Evolutionary conservation across 2,797 vertebrate genomes (phyloP), one percentile per base, ranked within the genome.

Genomic region (Chromobotia macracanthus): DNA sequence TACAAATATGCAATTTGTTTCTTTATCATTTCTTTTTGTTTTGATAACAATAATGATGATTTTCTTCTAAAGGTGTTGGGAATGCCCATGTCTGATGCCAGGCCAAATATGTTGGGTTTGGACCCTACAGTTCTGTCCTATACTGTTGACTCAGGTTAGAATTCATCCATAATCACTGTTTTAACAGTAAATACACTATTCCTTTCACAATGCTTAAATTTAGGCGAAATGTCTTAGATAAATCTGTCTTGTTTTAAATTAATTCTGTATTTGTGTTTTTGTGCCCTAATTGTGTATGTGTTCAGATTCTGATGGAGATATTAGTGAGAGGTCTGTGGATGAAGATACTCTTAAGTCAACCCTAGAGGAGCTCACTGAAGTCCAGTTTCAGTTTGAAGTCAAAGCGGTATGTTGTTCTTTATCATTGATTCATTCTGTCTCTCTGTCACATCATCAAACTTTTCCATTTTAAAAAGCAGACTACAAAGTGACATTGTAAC

Each of bases 321-420:
- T 89, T 84, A 95, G 94, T 68, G 96, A 95, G 88, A 88, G 44
- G 69, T 89, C 90, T 1, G 38, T 75, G 0, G 89, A 92, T 13
- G 91, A 93, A 11, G 92, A 92, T 0, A 84, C 75, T 1, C 90
- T 88, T 78, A 82, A 65, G 67, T 72, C 65, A 0, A 64, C 83
- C 13, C n/a, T 67, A 82, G 96, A 97, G 76, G 96, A 98, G 3
- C 92, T 98, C 68, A 94, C 91, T 0, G 92, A 95, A 80, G 84
- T 98, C 68, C 92, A 95, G 28, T 88, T 99, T 82, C 95, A 95
- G 80, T 98, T 99, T 89, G 97, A 98, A 93, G 91, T 98, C 84
- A 95, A 92, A 92, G 94, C 94, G 90, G 97, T 96, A 82, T 0
- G 23, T 53, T 61, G 2, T 23, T 80, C 31, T 63, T 66, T 18